These are phyloP conservation scores for Hololepta plana DNA, from an alignment of 2,888 invertebrate genomes.

Conservation along the genomic window DNA sequence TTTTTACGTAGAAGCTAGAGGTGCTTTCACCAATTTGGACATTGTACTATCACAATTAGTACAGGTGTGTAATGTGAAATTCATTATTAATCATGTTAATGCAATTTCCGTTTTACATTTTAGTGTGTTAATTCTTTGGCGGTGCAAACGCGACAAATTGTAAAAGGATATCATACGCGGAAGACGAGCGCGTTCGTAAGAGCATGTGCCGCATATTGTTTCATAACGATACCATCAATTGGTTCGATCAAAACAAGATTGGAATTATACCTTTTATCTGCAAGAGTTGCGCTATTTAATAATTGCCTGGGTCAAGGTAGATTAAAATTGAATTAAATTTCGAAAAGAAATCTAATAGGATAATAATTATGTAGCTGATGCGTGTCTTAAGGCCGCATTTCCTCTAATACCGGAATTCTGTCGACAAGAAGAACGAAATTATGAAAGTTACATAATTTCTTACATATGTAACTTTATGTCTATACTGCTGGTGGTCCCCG, in stretches of 20 bases:
- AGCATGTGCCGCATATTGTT: conserved; percentile 90
- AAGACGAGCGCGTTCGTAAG: conserved; percentile 75
- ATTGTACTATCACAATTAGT: conserved; percentile 70
- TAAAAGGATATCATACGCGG: conserved; percentile 55
- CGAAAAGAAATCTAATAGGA: not conserved
- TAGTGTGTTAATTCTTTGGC: conserved; percentile 70
- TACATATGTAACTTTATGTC: conserved; percentile 65
- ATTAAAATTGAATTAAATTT: conserved; percentile 3
- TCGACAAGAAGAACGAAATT: conserved; percentile 55
- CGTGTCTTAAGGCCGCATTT: conserved; percentile 81
- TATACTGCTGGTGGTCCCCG: conserved; percentile 68
- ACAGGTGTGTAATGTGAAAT: too few species aligned
- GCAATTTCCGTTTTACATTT: conserved; percentile 15
- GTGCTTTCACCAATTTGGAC: conserved; percentile 81
- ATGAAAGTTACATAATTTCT: conserved; percentile 50
- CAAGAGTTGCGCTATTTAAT: conserved; percentile 77
- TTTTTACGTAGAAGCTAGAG: conserved; percentile 86
- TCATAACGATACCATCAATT: conserved; percentile 93
- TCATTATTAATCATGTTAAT: too few species aligned
- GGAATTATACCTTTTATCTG: conserved; percentile 71
- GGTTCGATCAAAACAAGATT: conserved; percentile 59
- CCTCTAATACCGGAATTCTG: conserved; percentile 60
- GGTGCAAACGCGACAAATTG: conserved; percentile 45
- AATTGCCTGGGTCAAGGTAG: conserved; percentile 81
- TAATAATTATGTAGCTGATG: conserved; percentile 49